Evolutionary conservation across 1,140 invertebrate species (phyloP), one percentile per base, ranked within the genome.

Genomic region (Manduca sexta): DNA sequence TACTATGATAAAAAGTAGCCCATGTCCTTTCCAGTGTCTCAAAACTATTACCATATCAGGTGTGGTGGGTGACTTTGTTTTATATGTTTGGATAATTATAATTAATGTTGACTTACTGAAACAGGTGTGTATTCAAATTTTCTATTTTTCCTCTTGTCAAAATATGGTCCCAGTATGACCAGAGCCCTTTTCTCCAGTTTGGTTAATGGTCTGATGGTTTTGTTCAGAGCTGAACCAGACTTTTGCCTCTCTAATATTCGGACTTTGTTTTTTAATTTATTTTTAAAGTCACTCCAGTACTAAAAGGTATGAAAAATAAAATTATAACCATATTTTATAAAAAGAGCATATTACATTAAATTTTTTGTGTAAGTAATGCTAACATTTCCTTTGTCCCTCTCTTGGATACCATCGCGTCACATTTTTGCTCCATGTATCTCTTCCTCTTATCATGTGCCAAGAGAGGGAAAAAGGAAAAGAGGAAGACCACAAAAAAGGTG

Each of bases 211-310:
- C 47, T 61, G 1, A 62, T 50, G 8, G 29, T 40, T 10, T 54
- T 64, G 3, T 62, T 64, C 3, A 60, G 26, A 14, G 45, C 12
- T 7, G 33, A 42, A 2, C 60, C 61, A 31, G 52, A 34, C 18
- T 57, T 56, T 38, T 66, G 59, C 41, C 48, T 56, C 41, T 66
- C 74, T 5, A 72, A 12, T 8, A 67, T n/a, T 13, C 16, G 60
- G 5, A 64, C 31, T 55, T 74, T 77, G 8, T 69, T 80, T 45
- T 77, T 80, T 16, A 77, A 48, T 44, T 80, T 80, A 47, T 66
- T 73, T 47, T 80, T 77, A 40, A 72, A 76, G 43, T 77, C 74
- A 68, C 72, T 77, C 71, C 71, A 80, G 34, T 76, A 80, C 76
- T 79, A 52, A 21, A 66, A 55, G 43, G 18, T 49, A 40, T 18